A percentile compares a stretch with the other conserved stretches of the same genome.
phyloP scores from a whole-genome alignment of 92 coral and sea anemone species.

The Desmophyllum pertusum region DNA sequence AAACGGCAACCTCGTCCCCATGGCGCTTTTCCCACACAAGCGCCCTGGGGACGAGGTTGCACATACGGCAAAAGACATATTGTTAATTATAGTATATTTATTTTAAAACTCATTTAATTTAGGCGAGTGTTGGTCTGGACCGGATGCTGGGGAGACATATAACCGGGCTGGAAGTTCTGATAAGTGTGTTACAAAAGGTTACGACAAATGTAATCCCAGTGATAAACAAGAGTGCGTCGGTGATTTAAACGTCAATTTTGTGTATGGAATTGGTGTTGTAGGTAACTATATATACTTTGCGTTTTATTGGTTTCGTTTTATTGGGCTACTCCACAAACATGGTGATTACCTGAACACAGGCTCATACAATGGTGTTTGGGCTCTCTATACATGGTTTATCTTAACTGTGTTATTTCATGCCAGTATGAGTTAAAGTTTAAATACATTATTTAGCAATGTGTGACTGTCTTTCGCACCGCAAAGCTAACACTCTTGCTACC shows the following conservation, averaged over 20 bases:
- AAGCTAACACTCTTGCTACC: too few relatives aligned
- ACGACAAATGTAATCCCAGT: slow-evolving; percentile 19
- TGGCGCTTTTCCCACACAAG: too few relatives aligned
- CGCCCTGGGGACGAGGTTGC: too few relatives aligned
- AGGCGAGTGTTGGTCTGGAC: slow-evolving; percentile 84
- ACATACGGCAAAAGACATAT: too few relatives aligned
- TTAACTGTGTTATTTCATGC: too few relatives aligned
- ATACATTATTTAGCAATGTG: too few relatives aligned
- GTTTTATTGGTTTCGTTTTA: background rate
- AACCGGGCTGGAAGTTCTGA: slow-evolving; percentile 50
- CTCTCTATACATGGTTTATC: too few relatives aligned
- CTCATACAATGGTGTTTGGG: too few relatives aligned
- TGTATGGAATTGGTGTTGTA: slow-evolving; percentile 47
- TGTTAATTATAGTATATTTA: background rate
- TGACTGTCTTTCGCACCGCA: too few relatives aligned
- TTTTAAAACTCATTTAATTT: background rate
- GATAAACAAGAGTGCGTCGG: slow-evolving; percentile 61
- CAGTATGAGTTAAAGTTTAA: too few relatives aligned
- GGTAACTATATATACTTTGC: slow-evolving; percentile 3
- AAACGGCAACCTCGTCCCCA: too few relatives aligned
- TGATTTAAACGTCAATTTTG: slow-evolving; percentile 44
- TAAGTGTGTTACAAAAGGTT: slow-evolving; percentile 49
- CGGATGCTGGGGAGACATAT: slow-evolving; percentile 59
- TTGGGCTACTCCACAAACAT: background rate
- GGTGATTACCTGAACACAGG: too few relatives aligned